Conservation (phyloP, 2,113 vertebrate species). For the Lucifuga dentata region DNA sequence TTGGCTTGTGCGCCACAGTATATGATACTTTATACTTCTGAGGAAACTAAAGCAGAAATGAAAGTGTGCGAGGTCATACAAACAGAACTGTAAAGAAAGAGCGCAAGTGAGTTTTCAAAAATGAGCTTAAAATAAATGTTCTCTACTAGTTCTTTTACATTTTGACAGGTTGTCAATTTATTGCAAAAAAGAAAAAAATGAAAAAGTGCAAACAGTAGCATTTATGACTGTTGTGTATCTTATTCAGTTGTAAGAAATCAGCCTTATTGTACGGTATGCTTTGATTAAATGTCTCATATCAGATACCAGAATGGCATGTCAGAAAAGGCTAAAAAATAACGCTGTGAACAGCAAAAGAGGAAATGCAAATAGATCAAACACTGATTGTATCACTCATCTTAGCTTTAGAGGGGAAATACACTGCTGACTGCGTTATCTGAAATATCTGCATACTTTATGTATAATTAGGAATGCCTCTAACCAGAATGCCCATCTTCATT, state of each 20-base stretch:
- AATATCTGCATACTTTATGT: neutral
- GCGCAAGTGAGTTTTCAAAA: no score
- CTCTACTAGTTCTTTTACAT: neutral
- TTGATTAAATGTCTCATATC: neutral
- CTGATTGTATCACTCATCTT: neutral
- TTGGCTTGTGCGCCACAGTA: slow-evolving; percentile 3
- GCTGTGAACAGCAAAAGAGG: neutral
- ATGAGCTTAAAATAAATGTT: no score
- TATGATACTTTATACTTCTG: slow-evolving; percentile 22
- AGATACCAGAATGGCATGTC: slow-evolving; percentile 2
- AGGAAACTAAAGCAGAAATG: slow-evolving; percentile 40
- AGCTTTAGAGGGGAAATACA: neutral
- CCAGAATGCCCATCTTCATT: slow-evolving; percentile 4
- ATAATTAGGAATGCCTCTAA: neutral
- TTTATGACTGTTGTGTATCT: slow-evolving; percentile 7
- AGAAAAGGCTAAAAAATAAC: slow-evolving; percentile 11
- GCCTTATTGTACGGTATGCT: neutral
- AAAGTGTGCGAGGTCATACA: slow-evolving; percentile 22
- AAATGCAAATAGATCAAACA: neutral
- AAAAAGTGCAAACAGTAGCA: neutral
- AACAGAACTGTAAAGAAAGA: slow-evolving; percentile 2
- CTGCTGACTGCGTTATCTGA: neutral
- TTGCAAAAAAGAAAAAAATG: neutral
- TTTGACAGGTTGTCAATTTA: neutral
- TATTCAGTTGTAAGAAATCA: neutral